Base-by-base conservation (phyloP, 92 coral and sea anemone species). In the Epizoanthus illoricatus region DNA sequence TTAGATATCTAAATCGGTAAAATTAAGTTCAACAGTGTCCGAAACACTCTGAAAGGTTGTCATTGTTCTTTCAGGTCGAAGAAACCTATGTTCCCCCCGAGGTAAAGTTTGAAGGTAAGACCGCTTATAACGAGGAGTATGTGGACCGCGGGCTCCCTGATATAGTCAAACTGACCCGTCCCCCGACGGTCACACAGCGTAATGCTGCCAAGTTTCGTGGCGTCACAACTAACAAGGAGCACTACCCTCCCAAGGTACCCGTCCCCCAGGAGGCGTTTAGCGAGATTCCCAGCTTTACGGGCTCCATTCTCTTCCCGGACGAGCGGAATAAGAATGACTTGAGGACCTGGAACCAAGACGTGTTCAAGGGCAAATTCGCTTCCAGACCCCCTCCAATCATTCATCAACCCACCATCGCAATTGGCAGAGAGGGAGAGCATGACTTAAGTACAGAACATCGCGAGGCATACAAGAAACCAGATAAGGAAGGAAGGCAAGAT, bases 271-370 rank as follows among this genome's bases (percentile, higher is more conserved):
- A 82, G 36, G 84, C 93, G 16, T 96, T 81, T 74, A 89, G 93
- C 18, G 99, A 96, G 84, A 81, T 91, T n/a, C 99, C 99, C 18
- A 89, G 94, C 62, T 96, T 91, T 71, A 87, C 98, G 16, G 98
- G 98, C 19, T 87, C 93, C 55, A 92, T 96, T 65, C 90, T 96
- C 55, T 96, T 87, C 80, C 99, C 99, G 39, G 99, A 91, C 41
- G 74, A 84, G 24, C 60, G 84, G 75, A 81, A 88, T 18, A 85
- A 68, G 54, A 73, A 80, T 23, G 88, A 90, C 71, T 63, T 90
- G 21, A 90, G 86, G 47, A 96, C 99, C n/a, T 89, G 93, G 89
- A 96, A 96, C 78, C 99, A 96, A 86, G 97, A 91, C 69, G 92
- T 90, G 18, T 96, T 93, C 80, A 92, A 88, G 68, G 99, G 99